phyloP scores from a whole-genome alignment of 2,797 vertebrate species.

The Alcedo quadribrachys region DNA sequence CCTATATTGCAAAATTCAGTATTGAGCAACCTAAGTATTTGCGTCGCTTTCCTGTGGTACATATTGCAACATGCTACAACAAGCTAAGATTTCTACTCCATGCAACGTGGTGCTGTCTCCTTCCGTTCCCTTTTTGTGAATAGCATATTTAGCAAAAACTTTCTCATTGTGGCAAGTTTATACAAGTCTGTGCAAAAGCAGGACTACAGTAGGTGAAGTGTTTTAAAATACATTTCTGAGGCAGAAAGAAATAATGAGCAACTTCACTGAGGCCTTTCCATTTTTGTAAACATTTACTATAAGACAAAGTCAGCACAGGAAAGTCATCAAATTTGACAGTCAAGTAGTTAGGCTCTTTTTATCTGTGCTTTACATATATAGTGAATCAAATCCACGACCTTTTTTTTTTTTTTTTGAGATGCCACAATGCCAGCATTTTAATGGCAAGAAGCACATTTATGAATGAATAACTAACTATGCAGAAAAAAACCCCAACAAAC shows the following conservation, averaged over 20 bases:
- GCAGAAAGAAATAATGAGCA: not conserved
- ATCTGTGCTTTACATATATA: not conserved
- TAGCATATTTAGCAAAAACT: not conserved
- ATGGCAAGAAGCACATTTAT: not conserved
- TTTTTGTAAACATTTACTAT: not conserved
- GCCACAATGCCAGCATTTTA: not conserved
- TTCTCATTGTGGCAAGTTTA: fast-evolving
- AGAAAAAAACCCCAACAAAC: not conserved
- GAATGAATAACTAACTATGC: not conserved
- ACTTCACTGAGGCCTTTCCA: not conserved
- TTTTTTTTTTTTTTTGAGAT: not conserved
- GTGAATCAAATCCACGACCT: not conserved
- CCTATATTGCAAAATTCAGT: slow-evolving; percentile 17
- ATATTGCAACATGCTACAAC: not conserved
- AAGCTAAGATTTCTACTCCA: not conserved
- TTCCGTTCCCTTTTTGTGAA: not conserved
- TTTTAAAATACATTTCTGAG: not conserved
- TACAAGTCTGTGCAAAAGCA: not conserved
- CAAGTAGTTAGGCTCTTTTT: not conserved
- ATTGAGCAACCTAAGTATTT: slow-evolving; percentile 33
- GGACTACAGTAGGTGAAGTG: not conserved
- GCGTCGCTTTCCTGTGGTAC: not conserved
- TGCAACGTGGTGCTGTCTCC: fast-evolving
- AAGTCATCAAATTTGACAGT: not conserved
- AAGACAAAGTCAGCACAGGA: not conserved